Evolutionary conservation across 2,113 vertebrate species (phyloP).

Genomic region (Proteles cristata): DNA sequence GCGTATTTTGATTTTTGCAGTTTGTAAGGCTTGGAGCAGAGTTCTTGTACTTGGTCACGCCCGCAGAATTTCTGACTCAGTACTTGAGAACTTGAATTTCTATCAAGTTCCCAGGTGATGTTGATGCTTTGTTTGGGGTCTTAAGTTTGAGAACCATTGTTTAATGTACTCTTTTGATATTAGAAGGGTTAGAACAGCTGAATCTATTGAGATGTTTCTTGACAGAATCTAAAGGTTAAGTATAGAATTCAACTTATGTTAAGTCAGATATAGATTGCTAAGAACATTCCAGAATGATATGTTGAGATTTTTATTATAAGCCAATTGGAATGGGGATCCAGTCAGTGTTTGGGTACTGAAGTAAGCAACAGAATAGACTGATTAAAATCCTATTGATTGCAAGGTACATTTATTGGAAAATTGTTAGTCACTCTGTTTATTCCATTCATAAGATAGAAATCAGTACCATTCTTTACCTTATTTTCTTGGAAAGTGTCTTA

Average conservation of each 20-base stretch:
- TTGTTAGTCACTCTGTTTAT: neutral
- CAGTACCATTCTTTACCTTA: neutral
- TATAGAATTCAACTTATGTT: neutral
- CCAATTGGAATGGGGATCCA: neutral
- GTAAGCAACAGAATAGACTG: neutral
- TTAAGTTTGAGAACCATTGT: neutral
- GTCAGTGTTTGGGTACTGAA: neutral
- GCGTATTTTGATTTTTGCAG: neutral
- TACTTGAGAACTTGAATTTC: neutral
- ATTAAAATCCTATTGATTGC: neutral
- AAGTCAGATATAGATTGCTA: neutral
- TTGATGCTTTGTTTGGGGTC: neutral
- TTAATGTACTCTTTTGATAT: neutral
- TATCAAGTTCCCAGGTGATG: neutral
- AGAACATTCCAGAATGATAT: neutral
- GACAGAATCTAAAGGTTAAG: constrained; percentile 8
- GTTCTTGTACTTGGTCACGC: neutral
- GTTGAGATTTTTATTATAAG: neutral
- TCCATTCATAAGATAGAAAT: neutral
- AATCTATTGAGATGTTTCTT: neutral
- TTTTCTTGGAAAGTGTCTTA: neutral
- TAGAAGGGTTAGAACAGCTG: neutral
- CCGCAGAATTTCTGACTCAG: neutral
- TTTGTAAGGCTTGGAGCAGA: neutral
- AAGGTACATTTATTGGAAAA: neutral